These are phyloP conservation scores for Montifringilla adamsi DNA, from an alignment of 2,113 vertebrate species.

Conservation along the genomic window DNA sequence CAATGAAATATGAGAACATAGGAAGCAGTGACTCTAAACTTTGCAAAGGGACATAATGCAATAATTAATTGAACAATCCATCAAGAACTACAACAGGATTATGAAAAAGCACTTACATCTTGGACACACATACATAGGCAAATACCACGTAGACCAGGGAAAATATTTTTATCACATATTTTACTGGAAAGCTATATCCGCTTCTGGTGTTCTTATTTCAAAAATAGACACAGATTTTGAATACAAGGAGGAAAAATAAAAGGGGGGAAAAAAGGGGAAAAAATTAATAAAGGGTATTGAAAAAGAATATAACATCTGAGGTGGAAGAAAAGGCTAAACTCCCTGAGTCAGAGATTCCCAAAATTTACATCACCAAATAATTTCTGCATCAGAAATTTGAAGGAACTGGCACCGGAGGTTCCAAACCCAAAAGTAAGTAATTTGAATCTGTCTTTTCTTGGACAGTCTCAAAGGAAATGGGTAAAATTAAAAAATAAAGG, in stretches of 20 bases:
- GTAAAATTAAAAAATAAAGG: neutral
- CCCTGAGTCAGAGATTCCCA: neutral
- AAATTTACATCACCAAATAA: neutral
- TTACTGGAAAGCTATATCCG: neutral
- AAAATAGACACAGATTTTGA: neutral
- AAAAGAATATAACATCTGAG: neutral
- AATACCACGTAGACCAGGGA: neutral
- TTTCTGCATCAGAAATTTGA: neutral
- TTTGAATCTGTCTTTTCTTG: neutral
- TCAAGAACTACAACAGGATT: neutral
- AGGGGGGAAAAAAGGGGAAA: fast-evolving
- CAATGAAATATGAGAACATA: neutral
- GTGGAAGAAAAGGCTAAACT: neutral
- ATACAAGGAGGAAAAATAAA: neutral
- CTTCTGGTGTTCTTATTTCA: neutral
- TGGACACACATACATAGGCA: neutral
- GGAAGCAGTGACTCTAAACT: neutral
- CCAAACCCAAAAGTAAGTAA: neutral
- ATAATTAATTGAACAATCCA: neutral
- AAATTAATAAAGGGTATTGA: neutral
- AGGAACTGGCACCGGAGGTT: neutral
- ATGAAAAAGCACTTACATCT: neutral
- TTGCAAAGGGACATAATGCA: neutral
- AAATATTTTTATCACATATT: neutral
- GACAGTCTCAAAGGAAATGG: neutral